Evolutionary conservation across 2,888 invertebrate species (phyloP), one percentile per base, ranked within the genome.

Genomic region (Eristalis arbustorum): DNA sequence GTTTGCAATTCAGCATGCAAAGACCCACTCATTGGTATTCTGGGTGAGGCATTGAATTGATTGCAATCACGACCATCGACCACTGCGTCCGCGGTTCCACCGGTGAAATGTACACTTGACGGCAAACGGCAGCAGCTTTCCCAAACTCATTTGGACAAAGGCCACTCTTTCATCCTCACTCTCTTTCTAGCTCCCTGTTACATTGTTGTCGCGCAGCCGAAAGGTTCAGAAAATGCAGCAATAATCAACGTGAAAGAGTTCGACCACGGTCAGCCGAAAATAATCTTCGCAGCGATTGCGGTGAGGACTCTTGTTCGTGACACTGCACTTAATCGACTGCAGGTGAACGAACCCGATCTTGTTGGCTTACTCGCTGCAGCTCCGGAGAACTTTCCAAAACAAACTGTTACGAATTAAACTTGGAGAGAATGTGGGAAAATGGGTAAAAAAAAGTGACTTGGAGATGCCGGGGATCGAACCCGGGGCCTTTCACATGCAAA

Each of bases 401-500:
- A 49, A 14, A n/a, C 8, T 59, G 18, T 8, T 61, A 37, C 0
- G 49, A n/a, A 49, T 18, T 3, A 18, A 8, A 49, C 18, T 49
- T 1, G 18, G 8, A 8, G 18, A 2, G 40, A 28, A n/a, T 25
- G 8, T 1, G 18, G 28, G 4, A 13, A 3, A 18, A 59, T n/a
- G n/a, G 37, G 34, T 63, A 22, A 88, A 79, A 89, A 90, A 91
- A 91, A 92, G 93, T 91, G 92, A 92, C 91, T 91, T 96, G 96
- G 96, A 96, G 96, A 96, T 97, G 96, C 97, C 96, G 97, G 97
- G 97, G 97, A 97, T 98, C 96, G 97, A 97, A 97, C 97, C 97
- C 97, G 96, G 97, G 97, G 96, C 97, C 97, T 97, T 97, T 97
- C 97, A 97, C 97, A 97, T 97, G 97, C 97, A 97, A 97, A 97